These are phyloP conservation scores for Epinotia brunnichana DNA, from an alignment of 2,888 invertebrate genomes.

Conservation along the genomic window DNA sequence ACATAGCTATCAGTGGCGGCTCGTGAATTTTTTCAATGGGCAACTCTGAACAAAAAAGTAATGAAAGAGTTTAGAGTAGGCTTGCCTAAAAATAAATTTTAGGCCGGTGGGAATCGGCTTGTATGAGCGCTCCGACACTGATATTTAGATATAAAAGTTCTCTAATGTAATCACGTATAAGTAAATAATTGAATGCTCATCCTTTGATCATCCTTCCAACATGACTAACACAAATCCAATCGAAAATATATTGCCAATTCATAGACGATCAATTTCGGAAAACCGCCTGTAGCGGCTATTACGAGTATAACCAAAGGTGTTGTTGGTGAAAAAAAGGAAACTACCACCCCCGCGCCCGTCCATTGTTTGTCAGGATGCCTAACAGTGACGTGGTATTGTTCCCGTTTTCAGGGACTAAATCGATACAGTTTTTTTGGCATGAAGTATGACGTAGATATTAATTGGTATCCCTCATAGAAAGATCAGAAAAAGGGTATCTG, in stretches of 20 bases:
- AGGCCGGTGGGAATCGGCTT: too few relatives aligned
- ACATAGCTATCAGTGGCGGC: too few relatives aligned
- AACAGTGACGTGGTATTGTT: conserved; percentile 58
- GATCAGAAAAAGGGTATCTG: conserved; percentile 58
- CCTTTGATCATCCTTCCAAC: too few relatives aligned
- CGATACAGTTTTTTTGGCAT: conserved; percentile 55
- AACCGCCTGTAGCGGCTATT: conserved; percentile 7
- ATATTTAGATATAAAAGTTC: too few relatives aligned
- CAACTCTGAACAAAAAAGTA: too few relatives aligned
- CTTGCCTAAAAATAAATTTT: too few relatives aligned
- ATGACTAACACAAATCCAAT: too few relatives aligned
- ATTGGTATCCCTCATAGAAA: conserved; percentile 71
- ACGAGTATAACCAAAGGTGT: conserved; percentile 31
- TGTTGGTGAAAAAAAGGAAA: conserved; percentile 23
- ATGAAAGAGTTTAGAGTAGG: too few relatives aligned
- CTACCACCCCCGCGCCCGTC: conserved; percentile 16
- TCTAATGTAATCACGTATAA: too few relatives aligned
- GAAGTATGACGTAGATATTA: conserved; percentile 62
- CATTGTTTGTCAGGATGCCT: conserved; percentile 50
- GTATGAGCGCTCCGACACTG: too few relatives aligned
- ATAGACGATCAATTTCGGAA: conserved; percentile 16
- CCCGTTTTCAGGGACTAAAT: conserved; percentile 56
- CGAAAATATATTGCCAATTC: conserved; percentile 1
- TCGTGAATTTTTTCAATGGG: too few relatives aligned
- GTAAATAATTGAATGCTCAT: too few relatives aligned